Evolutionary conservation across 1,140 invertebrate genomes (phyloP).

Genomic region (Ridgeia piscesae): DNA sequence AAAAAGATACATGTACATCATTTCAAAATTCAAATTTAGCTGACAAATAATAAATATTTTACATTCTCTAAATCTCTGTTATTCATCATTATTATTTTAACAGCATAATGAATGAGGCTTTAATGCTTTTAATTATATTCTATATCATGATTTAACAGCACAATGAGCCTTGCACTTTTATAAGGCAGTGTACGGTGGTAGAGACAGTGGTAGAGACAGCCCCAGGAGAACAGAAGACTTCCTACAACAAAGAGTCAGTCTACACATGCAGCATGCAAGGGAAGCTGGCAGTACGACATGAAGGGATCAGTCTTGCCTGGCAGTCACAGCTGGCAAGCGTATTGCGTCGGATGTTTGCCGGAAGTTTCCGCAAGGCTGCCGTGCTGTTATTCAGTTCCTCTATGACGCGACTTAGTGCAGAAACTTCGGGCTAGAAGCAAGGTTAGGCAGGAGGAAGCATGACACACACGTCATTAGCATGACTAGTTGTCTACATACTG

Average conservation of each 20-base stretch:
- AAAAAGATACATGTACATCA: no score
- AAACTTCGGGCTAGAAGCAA: neutral
- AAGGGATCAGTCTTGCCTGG: neutral
- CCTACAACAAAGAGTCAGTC: neutral
- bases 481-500: neutral
- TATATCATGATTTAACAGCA: neutral
- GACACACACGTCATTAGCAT: neutral
- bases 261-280: neutral
- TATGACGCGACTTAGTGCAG: neutral
- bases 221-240: neutral
- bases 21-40: no score
- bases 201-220: neutral
- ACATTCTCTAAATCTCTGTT: no score
- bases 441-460: neutral
- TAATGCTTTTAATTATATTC: no score
- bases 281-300: neutral
- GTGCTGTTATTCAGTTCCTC: neutral
- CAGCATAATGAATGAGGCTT: no score
- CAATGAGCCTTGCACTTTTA: neutral
- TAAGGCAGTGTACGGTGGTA: neutral
- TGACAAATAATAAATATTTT: no score
- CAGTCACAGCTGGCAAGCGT: neutral
- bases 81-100: neutral
- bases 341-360: conserved; percentile 3
- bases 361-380: neutral